Evolutionary conservation across 1,140 invertebrate species (phyloP).

Genomic region (Drosophila micromelanica): DNA sequence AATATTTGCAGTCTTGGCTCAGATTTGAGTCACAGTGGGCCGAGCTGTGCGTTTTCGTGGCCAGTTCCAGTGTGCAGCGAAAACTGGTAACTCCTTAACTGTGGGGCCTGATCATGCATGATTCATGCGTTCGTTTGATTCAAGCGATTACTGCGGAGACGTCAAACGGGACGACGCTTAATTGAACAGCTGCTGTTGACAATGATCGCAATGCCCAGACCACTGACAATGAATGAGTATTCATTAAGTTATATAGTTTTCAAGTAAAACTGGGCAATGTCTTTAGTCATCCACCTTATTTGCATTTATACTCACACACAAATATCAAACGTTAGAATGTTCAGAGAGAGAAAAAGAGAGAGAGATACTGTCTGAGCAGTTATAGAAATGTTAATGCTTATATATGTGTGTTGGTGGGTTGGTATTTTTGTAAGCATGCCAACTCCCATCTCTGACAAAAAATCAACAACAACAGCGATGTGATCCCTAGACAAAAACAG

Average conservation of each 20-base stretch:
- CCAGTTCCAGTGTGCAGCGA: neutral
- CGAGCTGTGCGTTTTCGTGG: neutral
- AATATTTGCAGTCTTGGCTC: slow-evolving; percentile 48
- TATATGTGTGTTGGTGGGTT: no score
- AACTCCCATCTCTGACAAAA: no score
- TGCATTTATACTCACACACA: slow-evolving; percentile 13
- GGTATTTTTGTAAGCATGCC: no score
- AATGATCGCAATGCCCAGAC: slow-evolving; percentile 7
- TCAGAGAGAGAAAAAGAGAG: no score
- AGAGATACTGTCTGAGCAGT: neutral
- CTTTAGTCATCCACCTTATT: slow-evolving; percentile 29
- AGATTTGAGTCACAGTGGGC: slow-evolving; percentile 68
- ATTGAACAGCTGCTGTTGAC: slow-evolving; percentile 41
- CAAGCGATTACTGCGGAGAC: slow-evolving; percentile 1
- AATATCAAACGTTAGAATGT: neutral
- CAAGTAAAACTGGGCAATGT: slow-evolving; percentile 9
- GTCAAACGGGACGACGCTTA: slow-evolving; percentile 39
- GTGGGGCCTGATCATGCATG: slow-evolving; percentile 11
- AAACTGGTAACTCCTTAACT: slow-evolving; percentile 34
- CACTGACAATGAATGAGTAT: slow-evolving; percentile 1
- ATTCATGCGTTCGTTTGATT: slow-evolving; percentile 49
- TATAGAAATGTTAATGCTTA: neutral
- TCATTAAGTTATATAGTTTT: slow-evolving; percentile 3
- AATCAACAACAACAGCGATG: no score
- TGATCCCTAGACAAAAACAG: no score